Evolutionary conservation across 2,888 invertebrate species (phyloP).

Genomic region (Scaptomyza caliginosa): DNA sequence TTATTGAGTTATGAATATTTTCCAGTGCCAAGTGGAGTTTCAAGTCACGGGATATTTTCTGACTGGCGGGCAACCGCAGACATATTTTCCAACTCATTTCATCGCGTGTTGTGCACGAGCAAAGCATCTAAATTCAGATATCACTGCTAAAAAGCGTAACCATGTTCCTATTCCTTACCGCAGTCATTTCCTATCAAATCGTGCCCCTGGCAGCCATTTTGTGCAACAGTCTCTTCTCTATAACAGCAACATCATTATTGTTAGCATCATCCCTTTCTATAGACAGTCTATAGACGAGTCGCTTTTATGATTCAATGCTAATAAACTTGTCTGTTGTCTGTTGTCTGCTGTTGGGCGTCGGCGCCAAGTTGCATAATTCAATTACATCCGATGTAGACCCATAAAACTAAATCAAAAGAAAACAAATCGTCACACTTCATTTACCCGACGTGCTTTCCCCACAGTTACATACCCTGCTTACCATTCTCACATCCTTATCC

Average conservation of each 20-base stretch:
- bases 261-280: constrained; percentile 43
- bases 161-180: constrained; percentile 42
- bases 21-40: constrained; percentile 20
- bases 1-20: constrained; percentile 64
- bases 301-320: constrained; percentile 82
- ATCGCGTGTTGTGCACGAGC: constrained; percentile 38
- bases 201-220: constrained; percentile 31
- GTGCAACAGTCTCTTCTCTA: constrained; percentile 50
- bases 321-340: constrained; percentile 75
- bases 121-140: constrained; percentile 71
- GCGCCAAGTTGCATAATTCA: constrained; percentile 83
- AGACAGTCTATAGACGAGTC: constrained; percentile 14
- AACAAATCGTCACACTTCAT: constrained; percentile 83
- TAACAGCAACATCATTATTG: constrained; percentile 40
- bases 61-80: constrained; percentile 43
- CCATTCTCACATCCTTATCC: constrained; percentile 17
- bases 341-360: constrained; percentile 57
- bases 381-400: constrained; percentile 83
- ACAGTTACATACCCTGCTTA: constrained; percentile 9
- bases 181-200: not conserved
- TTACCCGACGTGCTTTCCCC: constrained; percentile 56
- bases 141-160: constrained; percentile 71
- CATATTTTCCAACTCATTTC: constrained; percentile 83
- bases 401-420: constrained; percentile 83
- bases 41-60: constrained; percentile 5